Evolutionary conservation across 2,797 vertebrate genomes (phyloP).

Genomic region (Mionectes olivaceus): DNA sequence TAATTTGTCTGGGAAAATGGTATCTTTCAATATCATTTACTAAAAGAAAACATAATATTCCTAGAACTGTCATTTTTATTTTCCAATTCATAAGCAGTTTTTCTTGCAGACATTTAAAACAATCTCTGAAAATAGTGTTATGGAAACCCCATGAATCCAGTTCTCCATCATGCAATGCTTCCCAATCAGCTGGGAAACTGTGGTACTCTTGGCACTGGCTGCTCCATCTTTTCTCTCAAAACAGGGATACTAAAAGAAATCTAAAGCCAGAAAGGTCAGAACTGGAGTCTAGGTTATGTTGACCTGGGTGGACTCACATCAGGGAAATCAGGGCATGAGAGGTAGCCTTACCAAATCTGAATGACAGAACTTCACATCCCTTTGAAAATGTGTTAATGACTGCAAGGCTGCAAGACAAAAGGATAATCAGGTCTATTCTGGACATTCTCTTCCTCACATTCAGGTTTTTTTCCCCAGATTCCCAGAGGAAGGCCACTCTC

Average conservation of each 20-base stretch:
- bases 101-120: neutral
- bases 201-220: neutral
- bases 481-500: conserved; percentile 18
- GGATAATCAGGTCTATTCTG: neutral
- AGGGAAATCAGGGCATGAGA: neutral
- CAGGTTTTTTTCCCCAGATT: neutral
- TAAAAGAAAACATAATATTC: neutral
- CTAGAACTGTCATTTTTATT: neutral
- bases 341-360: neutral
- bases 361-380: neutral
- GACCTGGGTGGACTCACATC: neutral
- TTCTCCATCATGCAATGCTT: neutral
- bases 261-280: neutral
- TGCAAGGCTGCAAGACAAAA: neutral
- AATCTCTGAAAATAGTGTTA: neutral
- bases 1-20: neutral
- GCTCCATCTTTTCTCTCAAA: neutral
- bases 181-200: neutral
- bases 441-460: conserved; percentile 44
- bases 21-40: neutral
- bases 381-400: neutral
- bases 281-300: neutral
- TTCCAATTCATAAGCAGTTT: neutral
- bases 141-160: neutral
- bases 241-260: neutral